Evolutionary conservation across 2,113 vertebrate species (phyloP).

Genomic region (Aplodontia rufa): DNA sequence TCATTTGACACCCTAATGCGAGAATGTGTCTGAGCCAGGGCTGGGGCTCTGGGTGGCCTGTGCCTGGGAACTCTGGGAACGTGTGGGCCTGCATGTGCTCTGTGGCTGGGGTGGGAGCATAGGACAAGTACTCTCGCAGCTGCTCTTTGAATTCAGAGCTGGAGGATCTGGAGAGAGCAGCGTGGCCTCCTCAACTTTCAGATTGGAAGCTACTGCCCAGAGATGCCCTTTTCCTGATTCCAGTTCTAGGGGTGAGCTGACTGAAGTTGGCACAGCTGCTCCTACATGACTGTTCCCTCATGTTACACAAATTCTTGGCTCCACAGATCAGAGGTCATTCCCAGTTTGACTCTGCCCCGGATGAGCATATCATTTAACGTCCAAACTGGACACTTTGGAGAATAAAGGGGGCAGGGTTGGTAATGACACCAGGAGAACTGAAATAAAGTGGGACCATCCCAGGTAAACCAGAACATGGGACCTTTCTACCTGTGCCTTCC

Average conservation of each 20-base stretch:
- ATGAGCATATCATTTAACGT: not conserved
- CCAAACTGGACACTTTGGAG: not conserved
- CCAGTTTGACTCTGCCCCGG: not conserved
- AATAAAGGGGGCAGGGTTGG: not conserved
- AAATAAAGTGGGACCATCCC: not conserved
- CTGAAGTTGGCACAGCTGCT: not conserved
- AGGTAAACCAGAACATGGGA: not conserved
- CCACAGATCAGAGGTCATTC: not conserved
- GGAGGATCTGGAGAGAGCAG: constrained; percentile 34
- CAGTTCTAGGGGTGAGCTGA: not conserved
- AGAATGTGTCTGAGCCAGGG: not conserved
- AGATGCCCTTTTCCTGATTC: constrained; percentile 47
- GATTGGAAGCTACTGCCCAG: constrained; percentile 31
- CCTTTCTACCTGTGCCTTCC: not conserved
- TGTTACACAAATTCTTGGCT: not conserved
- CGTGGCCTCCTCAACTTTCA: constrained; percentile 25
- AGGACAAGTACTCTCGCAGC: not conserved
- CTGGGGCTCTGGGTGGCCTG: constrained; percentile 33
- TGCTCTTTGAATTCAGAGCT: constrained; percentile 41
- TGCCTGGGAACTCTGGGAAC: not conserved
- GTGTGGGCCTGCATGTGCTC: constrained; percentile 48
- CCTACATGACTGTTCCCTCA: not conserved
- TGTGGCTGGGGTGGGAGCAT: not conserved
- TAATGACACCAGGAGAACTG: not conserved
- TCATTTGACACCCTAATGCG: constrained; percentile 41